Evolutionary conservation across 2,797 vertebrate species (phyloP).

Genomic region (Sebastes iracundus): DNA sequence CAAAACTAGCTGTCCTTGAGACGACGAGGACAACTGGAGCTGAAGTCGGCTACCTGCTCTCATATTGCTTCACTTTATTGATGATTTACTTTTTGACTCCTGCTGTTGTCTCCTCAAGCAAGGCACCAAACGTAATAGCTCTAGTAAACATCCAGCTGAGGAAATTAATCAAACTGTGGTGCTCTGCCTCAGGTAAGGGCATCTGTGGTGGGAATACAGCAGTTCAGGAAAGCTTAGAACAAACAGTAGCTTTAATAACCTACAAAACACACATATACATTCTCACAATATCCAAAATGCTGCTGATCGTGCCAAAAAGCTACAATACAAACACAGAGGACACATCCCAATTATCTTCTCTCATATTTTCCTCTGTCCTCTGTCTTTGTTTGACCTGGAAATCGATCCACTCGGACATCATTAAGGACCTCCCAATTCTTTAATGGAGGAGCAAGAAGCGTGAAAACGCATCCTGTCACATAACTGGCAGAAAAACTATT

Average conservation of each 20-base stretch:
- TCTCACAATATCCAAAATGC: background rate
- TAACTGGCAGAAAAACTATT: background rate
- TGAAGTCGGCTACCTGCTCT: background rate
- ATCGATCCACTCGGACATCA: background rate
- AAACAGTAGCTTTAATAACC: background rate
- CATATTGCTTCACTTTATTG: background rate
- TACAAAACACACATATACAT: background rate
- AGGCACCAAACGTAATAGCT: background rate
- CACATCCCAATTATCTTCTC: background rate
- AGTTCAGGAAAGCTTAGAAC: background rate
- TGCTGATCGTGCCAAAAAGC: background rate
- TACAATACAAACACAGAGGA: too few species aligned
- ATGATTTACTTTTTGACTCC: constrained; percentile 12
- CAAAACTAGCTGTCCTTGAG: background rate
- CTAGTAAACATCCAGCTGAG: constrained; percentile 25
- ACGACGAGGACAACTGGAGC: background rate
- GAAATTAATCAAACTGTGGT: constrained; percentile 11
- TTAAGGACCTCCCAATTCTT: background rate
- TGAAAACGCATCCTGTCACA: background rate
- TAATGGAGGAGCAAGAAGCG: background rate
- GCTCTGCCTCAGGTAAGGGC: constrained; percentile 11
- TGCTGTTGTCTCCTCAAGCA: constrained; percentile 13
- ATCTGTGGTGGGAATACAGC: background rate
- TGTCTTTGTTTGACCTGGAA: background rate
- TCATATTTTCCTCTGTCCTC: background rate